Conservation (phyloP, 2,113 vertebrate species). For the Solea senegalensis region DNA sequence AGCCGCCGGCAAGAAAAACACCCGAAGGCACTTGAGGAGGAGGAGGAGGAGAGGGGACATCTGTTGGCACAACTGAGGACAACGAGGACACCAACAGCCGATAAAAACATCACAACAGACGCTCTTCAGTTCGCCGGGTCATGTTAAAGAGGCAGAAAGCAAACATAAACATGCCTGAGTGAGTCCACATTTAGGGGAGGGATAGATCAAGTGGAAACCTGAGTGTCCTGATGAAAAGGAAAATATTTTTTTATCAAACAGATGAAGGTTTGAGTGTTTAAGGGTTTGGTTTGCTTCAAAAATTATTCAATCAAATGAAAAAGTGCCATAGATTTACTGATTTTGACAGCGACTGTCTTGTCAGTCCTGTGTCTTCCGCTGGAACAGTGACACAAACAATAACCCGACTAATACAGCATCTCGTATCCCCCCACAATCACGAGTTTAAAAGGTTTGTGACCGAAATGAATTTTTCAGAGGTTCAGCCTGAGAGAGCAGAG, state of each 20-base stretch:
- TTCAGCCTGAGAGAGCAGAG: neutral
- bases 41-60: slow-evolving; percentile 3
- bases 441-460: slow-evolving; percentile 1
- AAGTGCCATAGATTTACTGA: no score
- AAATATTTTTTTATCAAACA: no score
- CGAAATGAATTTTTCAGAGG: slow-evolving; percentile 16
- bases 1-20: slow-evolving; percentile 37
- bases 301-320: no score
- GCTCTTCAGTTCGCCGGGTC: neutral
- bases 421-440: neutral
- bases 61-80: slow-evolving; percentile 53
- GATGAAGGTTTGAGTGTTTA: no score
- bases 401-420: slow-evolving; percentile 7
- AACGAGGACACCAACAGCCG: slow-evolving; percentile 50
- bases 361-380: neutral
- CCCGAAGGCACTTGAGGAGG: slow-evolving; percentile 22
- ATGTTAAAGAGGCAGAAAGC: no score
- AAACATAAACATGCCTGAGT: no score
- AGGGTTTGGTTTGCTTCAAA: no score
- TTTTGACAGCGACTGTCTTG: neutral
- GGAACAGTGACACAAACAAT: neutral
- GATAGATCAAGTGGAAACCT: no score
- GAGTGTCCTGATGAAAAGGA: no score
- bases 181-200: neutral
- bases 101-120: slow-evolving; percentile 74